Evolutionary conservation across 2,113 vertebrate species (phyloP).

Genomic region (Cavia aperea): DNA sequence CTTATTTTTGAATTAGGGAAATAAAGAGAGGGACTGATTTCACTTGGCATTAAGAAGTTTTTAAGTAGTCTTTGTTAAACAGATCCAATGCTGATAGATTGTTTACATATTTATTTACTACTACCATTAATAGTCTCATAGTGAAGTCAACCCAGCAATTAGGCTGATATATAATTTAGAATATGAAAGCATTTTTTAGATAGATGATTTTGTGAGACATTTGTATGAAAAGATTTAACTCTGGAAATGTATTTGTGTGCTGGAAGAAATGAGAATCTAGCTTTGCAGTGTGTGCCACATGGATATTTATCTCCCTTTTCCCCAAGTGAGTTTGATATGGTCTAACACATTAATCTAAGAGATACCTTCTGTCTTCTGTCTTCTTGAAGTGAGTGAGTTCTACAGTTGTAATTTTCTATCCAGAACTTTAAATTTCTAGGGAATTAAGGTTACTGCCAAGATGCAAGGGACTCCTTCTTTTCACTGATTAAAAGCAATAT

Average conservation of each 20-base stretch:
- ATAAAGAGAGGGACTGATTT: slow-evolving; percentile 19
- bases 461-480: slow-evolving; percentile 20
- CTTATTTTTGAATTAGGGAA: slow-evolving; percentile 29
- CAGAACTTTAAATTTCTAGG: slow-evolving; percentile 30
- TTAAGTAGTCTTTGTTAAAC: slow-evolving; percentile 13
- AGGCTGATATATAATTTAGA: background rate
- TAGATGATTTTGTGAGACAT: slow-evolving; percentile 12
- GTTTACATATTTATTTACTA: background rate
- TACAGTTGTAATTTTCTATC: slow-evolving; percentile 42
- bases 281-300: background rate
- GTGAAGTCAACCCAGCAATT: background rate
- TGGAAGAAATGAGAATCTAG: slow-evolving; percentile 53
- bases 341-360: slow-evolving; percentile 39
- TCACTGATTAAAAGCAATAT: background rate
- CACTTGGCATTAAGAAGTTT: background rate
- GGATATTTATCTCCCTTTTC: background rate
- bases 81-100: slow-evolving; percentile 16
- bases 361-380: slow-evolving; percentile 6
- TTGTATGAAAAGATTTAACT: slow-evolving; percentile 28
- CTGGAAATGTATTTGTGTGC: slow-evolving; percentile 46
- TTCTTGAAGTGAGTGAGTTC: background rate
- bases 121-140: slow-evolving; percentile 12
- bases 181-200: slow-evolving; percentile 29
- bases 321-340: background rate
- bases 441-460: slow-evolving; percentile 41